A percentile compares a stretch with the other conserved stretches of the same genome.
phyloP scores from a whole-genome alignment of 2,888 invertebrate species.

The Polymixis lichenea region DNA sequence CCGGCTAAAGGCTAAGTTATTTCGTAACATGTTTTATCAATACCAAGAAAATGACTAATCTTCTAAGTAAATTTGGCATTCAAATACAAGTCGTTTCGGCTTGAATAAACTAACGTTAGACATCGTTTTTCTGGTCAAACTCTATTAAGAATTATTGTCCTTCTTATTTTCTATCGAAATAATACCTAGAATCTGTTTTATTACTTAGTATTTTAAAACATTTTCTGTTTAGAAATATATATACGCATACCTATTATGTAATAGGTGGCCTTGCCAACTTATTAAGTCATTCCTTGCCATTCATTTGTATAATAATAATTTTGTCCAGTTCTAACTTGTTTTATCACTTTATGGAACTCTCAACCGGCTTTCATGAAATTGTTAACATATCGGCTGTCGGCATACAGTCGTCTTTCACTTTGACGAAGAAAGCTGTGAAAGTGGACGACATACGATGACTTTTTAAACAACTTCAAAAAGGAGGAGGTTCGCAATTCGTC shows the following conservation, averaged over 20 bases:
- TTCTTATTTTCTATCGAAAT: background rate
- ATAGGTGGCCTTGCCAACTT: background rate
- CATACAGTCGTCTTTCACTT: too few relatives aligned
- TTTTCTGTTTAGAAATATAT: background rate
- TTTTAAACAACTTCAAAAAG: too few relatives aligned
- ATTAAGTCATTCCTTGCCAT: background rate
- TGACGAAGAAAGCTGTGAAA: background rate
- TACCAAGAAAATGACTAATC: slow-evolving; percentile 7
- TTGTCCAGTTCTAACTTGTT: background rate
- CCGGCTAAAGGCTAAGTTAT: background rate
- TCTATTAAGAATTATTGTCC: background rate
- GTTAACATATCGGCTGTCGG: background rate
- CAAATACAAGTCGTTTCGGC: background rate
- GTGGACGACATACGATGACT: background rate
- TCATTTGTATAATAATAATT: background rate
- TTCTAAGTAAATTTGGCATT: slow-evolving; percentile 4
- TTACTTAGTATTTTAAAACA: too few relatives aligned
- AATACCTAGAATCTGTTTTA: background rate
- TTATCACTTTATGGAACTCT: background rate
- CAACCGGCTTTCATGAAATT: background rate
- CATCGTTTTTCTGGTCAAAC: background rate
- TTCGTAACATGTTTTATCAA: background rate
- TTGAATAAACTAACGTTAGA: background rate
- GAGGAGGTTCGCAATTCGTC: too few relatives aligned
- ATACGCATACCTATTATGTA: background rate